Evolutionary conservation across 2,113 vertebrate genomes (phyloP).

Genomic region (Baryphthengus martii): DNA sequence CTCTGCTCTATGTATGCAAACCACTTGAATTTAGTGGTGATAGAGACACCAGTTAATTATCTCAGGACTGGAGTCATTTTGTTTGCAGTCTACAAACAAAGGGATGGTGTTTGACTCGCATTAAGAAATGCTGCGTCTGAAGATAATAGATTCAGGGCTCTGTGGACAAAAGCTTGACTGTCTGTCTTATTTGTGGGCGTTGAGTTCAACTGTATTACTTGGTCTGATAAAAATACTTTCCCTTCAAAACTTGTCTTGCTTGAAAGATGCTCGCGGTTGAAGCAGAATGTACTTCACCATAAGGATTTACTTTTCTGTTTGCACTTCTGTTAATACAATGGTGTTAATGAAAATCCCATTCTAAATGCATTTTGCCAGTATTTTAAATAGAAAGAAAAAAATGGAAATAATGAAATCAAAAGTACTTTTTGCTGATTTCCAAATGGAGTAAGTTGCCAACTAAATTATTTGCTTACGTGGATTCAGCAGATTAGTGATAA

Average conservation of each 20-base stretch:
- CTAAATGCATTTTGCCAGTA: background rate
- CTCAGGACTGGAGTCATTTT: slow-evolving; percentile 18
- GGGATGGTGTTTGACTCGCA: background rate
- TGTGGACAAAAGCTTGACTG: background rate
- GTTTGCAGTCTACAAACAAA: slow-evolving; percentile 61
- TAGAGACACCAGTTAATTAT: slow-evolving; percentile 49
- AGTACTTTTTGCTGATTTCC: background rate
- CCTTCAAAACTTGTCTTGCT: background rate
- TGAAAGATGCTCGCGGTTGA: background rate
- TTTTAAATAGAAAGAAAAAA: background rate
- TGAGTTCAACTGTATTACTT: background rate
- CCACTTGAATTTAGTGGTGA: background rate
- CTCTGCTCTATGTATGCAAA: background rate
- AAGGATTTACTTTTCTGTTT: background rate
- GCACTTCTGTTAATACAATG: background rate
- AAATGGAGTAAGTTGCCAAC: background rate
- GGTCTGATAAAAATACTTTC: background rate
- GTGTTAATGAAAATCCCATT: background rate
- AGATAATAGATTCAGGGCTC: background rate
- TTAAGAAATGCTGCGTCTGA: slow-evolving; percentile 8
- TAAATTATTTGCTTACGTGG: background rate
- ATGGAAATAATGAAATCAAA: background rate
- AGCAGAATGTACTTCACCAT: background rate
- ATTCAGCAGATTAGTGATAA: background rate
- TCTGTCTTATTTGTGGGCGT: background rate